These are phyloP conservation scores for Gandaritis pyraliata DNA, from an alignment of 2,888 invertebrate genomes.

Conservation along the genomic window DNA sequence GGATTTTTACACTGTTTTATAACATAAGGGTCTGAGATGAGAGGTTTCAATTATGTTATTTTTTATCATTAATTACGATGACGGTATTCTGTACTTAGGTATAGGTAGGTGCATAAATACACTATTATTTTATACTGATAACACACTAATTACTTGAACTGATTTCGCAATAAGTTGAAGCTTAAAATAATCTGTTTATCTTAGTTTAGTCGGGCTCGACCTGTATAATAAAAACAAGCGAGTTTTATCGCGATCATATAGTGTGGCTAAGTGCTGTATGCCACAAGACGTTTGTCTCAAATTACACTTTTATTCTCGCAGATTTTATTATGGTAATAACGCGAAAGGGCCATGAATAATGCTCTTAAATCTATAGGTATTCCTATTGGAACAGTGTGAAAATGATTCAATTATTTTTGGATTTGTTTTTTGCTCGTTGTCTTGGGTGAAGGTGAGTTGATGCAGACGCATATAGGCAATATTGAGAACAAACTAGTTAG, in stretches of 20 bases:
- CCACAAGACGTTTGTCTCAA: conserved; percentile 67
- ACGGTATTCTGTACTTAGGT: too few relatives aligned
- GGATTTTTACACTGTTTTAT: too few relatives aligned
- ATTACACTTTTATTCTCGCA: conserved; percentile 72
- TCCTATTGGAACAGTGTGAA: conserved; percentile 2
- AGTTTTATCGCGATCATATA: conserved; percentile 54
- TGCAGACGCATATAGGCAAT: too few relatives aligned
- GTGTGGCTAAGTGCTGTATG: conserved; percentile 57
- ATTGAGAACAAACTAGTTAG: too few relatives aligned
- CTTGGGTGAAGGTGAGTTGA: too few relatives aligned
- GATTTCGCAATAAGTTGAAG: background rate
- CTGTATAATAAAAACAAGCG: conserved; percentile 47
- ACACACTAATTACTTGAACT: too few relatives aligned
- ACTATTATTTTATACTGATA: too few relatives aligned
- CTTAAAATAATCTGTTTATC: background rate
- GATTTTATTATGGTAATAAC: conserved; percentile 76
- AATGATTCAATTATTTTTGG: conserved; percentile 6
- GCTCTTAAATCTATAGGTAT: conserved; percentile 34
- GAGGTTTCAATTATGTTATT: too few relatives aligned
- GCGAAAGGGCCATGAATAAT: conserved; percentile 63
- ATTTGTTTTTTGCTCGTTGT: background rate
- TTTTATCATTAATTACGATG: too few relatives aligned
- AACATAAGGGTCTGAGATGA: too few relatives aligned
- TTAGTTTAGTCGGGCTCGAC: conserved; percentile 5
- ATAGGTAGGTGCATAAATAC: too few relatives aligned